Base-by-base conservation (phyloP, 1,140 invertebrate genomes). In the Leucophenga varia region DNA sequence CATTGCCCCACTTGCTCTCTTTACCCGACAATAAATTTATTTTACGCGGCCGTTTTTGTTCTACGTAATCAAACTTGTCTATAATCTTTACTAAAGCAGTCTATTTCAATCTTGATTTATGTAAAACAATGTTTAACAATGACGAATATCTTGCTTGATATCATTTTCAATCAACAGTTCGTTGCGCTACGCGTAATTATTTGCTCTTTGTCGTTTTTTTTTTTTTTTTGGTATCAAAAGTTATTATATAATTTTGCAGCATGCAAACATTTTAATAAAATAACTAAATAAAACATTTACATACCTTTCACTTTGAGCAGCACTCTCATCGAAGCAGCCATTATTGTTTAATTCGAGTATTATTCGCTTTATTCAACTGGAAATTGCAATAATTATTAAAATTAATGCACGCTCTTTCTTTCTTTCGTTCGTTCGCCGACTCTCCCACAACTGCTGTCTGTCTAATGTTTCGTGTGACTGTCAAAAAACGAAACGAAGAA, bases 251-350 rank as follows among this genome's bases (percentile, higher is more conserved):
- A 49, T 49, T 49, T 45, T 43, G 40, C 25, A 14, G 25, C 8
- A 3, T 20, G 9, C 10, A 13, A 16, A 45, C 35, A 36, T 36
- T 35, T 19, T 20, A 6, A 19, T 9, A 6, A 16, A 38, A 18
- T 43, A 22, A 13, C 19, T 50, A 21, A 32, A 10, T 6, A 10
- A 18, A 16, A 12, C 10, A 13, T 46, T 25, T 36, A 56, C 69
- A 57, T 49, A 69, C 69, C 69, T 52, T 64, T 61, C 49, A 72
- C 59, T 64, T 72, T 72, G 16, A 72, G 58, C 49, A 72, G 52
- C 49, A 58, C 61, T 48, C 68, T 72, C 54, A 68, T 61, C 39
- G 68, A 64, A 56, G 68, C 68, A 58, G 69, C 69, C 69, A 72
- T 72, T 47, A 22, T 59, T 42, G 35, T 39, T 47, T 39, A 37